A percentile compares a stretch with the other conserved stretches of the same genome.
These are phyloP conservation scores for Gerris buenoi DNA, from an alignment of 1,140 invertebrate genomes.

Conservation along the genomic window DNA sequence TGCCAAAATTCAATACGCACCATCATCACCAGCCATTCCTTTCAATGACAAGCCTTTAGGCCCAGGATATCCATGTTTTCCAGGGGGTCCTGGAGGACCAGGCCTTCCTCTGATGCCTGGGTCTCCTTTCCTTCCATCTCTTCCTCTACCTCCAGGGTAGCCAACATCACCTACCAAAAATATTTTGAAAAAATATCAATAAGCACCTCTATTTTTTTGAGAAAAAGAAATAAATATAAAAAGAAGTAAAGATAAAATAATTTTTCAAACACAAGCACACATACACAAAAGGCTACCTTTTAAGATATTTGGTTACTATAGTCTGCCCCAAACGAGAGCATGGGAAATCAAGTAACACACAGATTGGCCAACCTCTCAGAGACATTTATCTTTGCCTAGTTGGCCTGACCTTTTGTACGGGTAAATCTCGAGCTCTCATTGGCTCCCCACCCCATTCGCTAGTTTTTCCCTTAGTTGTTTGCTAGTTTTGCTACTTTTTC, in stretches of 20 bases:
- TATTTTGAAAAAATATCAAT: constrained; percentile 19
- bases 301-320: too few relatives aligned
- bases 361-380: too few relatives aligned
- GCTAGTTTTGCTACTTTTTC: too few relatives aligned
- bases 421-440: too few relatives aligned
- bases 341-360: too few relatives aligned
- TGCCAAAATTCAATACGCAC: neutral
- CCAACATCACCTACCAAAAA: constrained; percentile 39
- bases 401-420: too few relatives aligned
- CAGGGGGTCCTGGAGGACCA: constrained; percentile 50
- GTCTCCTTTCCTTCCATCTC: constrained; percentile 55
- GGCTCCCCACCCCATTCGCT: too few relatives aligned
- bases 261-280: constrained; percentile 3
- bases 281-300: too few relatives aligned
- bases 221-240: too few relatives aligned
- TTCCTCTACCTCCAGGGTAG: constrained; percentile 37
- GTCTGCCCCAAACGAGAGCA: too few relatives aligned
- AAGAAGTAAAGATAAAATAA: constrained; percentile 12
- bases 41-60: constrained; percentile 7
- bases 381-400: too few relatives aligned
- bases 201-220: neutral
- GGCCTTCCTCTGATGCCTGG: constrained; percentile 58
- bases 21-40: constrained; percentile 11
- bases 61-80: constrained; percentile 39
- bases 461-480: too few relatives aligned